A percentile compares a stretch with the other conserved stretches of the same genome.
Evolutionary conservation across 2,113 vertebrate species (phyloP).

Genomic region (Percina caprodes): DNA sequence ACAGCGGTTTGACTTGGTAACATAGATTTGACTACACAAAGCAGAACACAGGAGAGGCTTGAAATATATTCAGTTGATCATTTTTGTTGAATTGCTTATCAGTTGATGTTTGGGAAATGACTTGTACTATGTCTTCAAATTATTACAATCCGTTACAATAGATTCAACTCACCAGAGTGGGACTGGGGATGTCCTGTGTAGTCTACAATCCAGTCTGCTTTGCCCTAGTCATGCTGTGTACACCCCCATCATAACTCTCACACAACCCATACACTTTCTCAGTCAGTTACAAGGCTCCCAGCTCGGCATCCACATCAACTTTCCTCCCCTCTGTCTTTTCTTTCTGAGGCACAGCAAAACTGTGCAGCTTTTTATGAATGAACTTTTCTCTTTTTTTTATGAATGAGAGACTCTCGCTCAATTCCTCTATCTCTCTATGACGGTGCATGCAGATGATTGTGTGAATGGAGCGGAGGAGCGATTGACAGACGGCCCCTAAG

Average conservation of each 20-base stretch:
- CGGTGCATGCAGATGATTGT: slow-evolving; percentile 86
- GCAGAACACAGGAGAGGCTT: neutral
- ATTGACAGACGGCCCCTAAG: slow-evolving; percentile 87
- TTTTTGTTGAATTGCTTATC: neutral
- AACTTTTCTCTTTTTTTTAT: slow-evolving; percentile 86
- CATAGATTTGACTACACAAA: neutral
- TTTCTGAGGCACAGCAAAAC: slow-evolving; percentile 58
- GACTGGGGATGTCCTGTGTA: slow-evolving; percentile 49
- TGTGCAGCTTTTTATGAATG: slow-evolving; percentile 90
- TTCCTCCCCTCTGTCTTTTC: slow-evolving; percentile 41
- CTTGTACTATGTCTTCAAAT: neutral
- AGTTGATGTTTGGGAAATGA: neutral
- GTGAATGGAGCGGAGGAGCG: slow-evolving; percentile 90
- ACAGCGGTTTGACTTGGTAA: neutral
- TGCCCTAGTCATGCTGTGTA: slow-evolving; percentile 32
- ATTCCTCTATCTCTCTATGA: slow-evolving; percentile 66
- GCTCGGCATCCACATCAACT: slow-evolving; percentile 47
- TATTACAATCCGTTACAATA: neutral
- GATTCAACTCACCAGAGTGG: slow-evolving; percentile 68
- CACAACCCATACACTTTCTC: slow-evolving; percentile 37
- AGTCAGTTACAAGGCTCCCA: slow-evolving; percentile 33
- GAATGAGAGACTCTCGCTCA: slow-evolving; percentile 83
- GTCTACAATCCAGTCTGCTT: slow-evolving; percentile 46
- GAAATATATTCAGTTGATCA: slow-evolving; percentile 1
- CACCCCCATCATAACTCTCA: slow-evolving; percentile 40